phyloP scores from a whole-genome alignment of 2,113 vertebrate species.

The Felis chaus region DNA sequence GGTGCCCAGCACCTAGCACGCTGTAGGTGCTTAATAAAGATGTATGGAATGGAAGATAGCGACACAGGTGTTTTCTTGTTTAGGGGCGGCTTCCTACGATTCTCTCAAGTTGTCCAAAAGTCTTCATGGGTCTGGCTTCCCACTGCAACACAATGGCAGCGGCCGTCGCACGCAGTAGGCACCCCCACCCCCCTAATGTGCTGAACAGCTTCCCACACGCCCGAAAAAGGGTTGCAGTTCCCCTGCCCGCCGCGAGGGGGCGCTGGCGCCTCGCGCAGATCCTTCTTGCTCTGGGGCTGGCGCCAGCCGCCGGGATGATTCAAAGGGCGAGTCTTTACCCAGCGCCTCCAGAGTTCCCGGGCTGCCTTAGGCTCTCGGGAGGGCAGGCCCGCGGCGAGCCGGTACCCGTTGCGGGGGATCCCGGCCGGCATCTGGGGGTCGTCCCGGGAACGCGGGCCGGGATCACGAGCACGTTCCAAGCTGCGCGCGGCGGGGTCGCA shows the following conservation, averaged over 20 bases:
- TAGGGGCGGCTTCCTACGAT: not conserved
- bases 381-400: not conserved
- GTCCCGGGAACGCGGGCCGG: accelerated
- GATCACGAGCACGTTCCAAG: accelerated
- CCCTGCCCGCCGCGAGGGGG: not conserved
- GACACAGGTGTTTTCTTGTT: not conserved
- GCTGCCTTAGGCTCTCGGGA: not conserved
- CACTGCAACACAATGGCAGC: not conserved
- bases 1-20: not conserved
- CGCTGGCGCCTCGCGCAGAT: not conserved
- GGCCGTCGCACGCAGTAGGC: not conserved
- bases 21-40: not conserved
- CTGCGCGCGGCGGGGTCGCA: not conserved
- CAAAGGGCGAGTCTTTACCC: not conserved
- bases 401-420: accelerated
- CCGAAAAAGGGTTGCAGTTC: not conserved
- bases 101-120: not conserved
- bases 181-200: accelerated
- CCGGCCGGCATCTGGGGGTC: accelerated
- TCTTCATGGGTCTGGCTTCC: not conserved
- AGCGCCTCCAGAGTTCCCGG: not conserved
- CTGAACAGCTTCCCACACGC: not conserved
- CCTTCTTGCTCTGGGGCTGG: accelerated
- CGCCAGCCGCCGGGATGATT: accelerated
- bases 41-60: not conserved